Evolutionary conservation across 2,113 vertebrate species (phyloP).

Genomic region (Chloebia gouldiae): DNA sequence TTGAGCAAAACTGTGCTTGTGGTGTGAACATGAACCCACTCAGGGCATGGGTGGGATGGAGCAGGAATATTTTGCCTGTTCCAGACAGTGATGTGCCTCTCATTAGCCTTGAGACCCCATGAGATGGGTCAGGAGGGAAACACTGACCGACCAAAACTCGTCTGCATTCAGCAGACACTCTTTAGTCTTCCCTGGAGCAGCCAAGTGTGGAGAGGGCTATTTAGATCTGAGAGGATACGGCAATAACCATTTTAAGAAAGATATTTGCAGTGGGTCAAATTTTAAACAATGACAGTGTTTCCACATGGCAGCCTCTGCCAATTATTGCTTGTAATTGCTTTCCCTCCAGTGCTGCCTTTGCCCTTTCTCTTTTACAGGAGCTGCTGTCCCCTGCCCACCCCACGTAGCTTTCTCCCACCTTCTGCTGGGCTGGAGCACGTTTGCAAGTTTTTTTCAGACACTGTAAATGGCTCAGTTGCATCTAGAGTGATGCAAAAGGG

Average conservation of each 20-base stretch:
- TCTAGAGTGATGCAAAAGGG: slow-evolving; percentile 19
- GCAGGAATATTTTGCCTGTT: background rate
- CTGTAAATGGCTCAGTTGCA: background rate
- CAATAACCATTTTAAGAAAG: slow-evolving; percentile 39
- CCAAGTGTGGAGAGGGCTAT: slow-evolving; percentile 4
- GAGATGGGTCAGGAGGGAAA: background rate
- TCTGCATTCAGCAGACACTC: background rate
- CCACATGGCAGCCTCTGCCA: slow-evolving; percentile 39
- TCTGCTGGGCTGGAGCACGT: background rate
- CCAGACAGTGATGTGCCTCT: background rate
- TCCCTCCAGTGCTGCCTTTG: background rate
- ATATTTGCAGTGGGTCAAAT: slow-evolving; percentile 33
- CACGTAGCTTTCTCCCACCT: background rate
- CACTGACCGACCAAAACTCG: background rate
- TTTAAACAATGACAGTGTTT: slow-evolving; percentile 58
- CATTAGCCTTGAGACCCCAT: background rate
- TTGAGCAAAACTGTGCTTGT: background rate
- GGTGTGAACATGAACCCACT: rapidly evolving
- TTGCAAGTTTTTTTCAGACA: background rate
- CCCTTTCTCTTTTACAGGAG: background rate
- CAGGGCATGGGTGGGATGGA: background rate
- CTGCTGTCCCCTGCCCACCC: background rate
- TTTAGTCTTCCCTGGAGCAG: background rate
- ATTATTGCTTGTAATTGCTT: slow-evolving; percentile 66
- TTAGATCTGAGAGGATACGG: slow-evolving; percentile 26